Evolutionary conservation across 1,140 invertebrate genomes (phyloP).

Genomic region (Stenopsyche tienmushanensis): DNA sequence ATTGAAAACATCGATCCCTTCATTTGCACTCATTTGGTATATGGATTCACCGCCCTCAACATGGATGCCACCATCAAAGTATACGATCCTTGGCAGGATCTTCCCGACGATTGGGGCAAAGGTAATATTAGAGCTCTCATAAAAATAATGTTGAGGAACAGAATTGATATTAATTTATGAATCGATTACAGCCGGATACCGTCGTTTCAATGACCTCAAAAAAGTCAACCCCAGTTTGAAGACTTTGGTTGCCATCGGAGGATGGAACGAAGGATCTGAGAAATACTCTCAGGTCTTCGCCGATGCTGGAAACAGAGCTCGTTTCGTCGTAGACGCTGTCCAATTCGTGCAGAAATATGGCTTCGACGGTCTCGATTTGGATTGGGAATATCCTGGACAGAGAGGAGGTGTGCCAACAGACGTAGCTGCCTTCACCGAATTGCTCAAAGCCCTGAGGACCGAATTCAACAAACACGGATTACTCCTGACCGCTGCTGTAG

Average conservation of each 20-base stretch:
- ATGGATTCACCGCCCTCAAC: slow-evolving; percentile 67
- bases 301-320: slow-evolving; percentile 51
- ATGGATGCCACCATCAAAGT: slow-evolving; percentile 52
- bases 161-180: too few species aligned
- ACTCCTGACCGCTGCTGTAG: slow-evolving; percentile 65
- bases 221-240: slow-evolving; percentile 58
- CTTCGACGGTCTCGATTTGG: slow-evolving; percentile 80
- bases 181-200: slow-evolving; percentile 43
- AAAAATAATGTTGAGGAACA: background rate
- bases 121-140: too few species aligned
- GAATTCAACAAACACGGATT: slow-evolving; percentile 57
- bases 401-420: slow-evolving; percentile 60
- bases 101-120: slow-evolving; percentile 54
- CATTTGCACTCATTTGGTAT: slow-evolving; percentile 74
- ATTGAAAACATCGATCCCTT: slow-evolving; percentile 67
- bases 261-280: slow-evolving; percentile 59
- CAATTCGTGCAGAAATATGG: slow-evolving; percentile 61
- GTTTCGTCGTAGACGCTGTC: slow-evolving; percentile 62
- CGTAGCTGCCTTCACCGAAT: slow-evolving; percentile 52
- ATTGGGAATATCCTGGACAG: slow-evolving; percentile 80
- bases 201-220: slow-evolving; percentile 53
- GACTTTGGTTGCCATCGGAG: slow-evolving; percentile 63
- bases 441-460: slow-evolving; percentile 60
- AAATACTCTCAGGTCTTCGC: slow-evolving; percentile 60
- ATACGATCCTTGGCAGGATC: slow-evolving; percentile 66